Conservation (phyloP, 2,888 invertebrate genomes). For the Autographa pulchrina region DNA sequence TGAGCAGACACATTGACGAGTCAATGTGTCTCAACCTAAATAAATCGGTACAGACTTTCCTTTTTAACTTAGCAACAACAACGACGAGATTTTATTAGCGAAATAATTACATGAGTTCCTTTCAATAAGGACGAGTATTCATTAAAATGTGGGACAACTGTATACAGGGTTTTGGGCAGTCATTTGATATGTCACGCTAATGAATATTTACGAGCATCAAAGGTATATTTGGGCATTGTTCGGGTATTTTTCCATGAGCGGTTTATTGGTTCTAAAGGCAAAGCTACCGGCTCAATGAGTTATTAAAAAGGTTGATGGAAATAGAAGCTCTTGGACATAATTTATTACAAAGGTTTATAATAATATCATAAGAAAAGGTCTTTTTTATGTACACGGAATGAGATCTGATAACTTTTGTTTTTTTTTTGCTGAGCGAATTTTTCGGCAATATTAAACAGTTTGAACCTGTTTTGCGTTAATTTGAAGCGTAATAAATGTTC, state of each 20-base stretch:
- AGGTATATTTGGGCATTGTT: slow-evolving; percentile 31
- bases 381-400: too few species aligned
- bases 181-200: background rate
- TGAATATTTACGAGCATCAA: slow-evolving; percentile 11
- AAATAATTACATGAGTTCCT: background rate
- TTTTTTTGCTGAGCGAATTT: too few species aligned
- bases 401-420: too few species aligned
- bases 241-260: slow-evolving; percentile 32
- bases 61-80: background rate
- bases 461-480: too few species aligned
- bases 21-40: too few species aligned
- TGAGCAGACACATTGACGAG: background rate
- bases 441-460: too few species aligned
- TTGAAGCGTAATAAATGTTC: too few species aligned
- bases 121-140: background rate
- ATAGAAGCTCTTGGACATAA: slow-evolving; percentile 27
- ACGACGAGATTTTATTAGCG: background rate
- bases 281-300: slow-evolving; percentile 47
- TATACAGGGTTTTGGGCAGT: background rate
- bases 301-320: slow-evolving; percentile 42
- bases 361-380: too few species aligned
- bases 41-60: too few species aligned
- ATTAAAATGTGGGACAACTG: background rate
- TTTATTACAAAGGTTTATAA: slow-evolving; percentile 22
- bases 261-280: slow-evolving; percentile 1